Evolutionary conservation across 2,113 vertebrate species (phyloP), one percentile per base, ranked within the genome.

Genomic region (Chloroceryle aenea): DNA sequence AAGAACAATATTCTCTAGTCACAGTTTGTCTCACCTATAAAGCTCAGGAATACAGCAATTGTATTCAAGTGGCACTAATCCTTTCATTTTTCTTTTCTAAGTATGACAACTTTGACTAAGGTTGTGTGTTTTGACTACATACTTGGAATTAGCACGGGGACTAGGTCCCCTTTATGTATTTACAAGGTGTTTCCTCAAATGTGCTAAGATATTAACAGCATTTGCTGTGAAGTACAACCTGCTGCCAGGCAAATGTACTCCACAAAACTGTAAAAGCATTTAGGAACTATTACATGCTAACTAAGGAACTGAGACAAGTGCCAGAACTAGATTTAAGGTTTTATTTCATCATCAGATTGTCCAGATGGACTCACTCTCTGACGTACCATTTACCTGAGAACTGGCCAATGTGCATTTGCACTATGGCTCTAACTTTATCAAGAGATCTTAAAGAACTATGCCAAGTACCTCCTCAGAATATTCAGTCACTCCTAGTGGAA

Each of bases 1-100:
- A 95, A 93, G 87, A 95, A 94, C 81, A 87, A 85, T 87, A 82
- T 66, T 87, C 78, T 87, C 85, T 63, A 87, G 63, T 63, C 75
- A 95, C 66, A 71, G 53, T 77, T 34, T 83, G 42, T 34, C 68
- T 93, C 64, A 45, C 64, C 50, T 80, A 36, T 81, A 90, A 74
- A 90, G 26, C 45, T 42, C 17, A 40, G 48, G 30, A 89, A 85
- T 7, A 62, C 36, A 85, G 73, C 67, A 86, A 64, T n/a, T 43
- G 20, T 32, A 55, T 74, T 67, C 67, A 80, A 89, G 62, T 61
- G 73, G 40, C 66, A 89, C 53, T 45, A 95, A 91, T 52, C 18
- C 62, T 42, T 87, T n/a, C 29, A 9, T 75, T 92, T 87, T 77
- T 75, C 34, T 72, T 73, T 74, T 48, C 71, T 26, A 80, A 80